Evolutionary conservation across 2,888 invertebrate species (phyloP).

Genomic region (Latheticus oryzae): DNA sequence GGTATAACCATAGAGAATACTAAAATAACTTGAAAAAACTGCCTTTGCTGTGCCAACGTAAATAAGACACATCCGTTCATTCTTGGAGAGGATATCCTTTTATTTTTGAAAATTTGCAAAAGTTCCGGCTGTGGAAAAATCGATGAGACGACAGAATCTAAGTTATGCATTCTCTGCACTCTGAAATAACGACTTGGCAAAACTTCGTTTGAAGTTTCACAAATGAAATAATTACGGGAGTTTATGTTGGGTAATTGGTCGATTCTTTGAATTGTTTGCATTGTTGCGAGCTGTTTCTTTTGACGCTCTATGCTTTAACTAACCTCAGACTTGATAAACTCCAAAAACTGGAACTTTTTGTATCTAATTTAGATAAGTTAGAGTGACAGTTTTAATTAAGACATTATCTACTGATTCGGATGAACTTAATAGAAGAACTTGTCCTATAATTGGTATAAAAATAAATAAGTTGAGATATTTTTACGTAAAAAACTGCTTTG

Average conservation of each 20-base stretch:
- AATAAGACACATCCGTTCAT: conserved; percentile 33
- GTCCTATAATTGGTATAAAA: conserved; percentile 26
- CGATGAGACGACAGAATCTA: conserved; percentile 9
- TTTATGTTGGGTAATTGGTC: conserved; percentile 34
- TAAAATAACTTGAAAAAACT: conserved; percentile 24
- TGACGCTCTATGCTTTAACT: conserved; percentile 18
- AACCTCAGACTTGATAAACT: conserved; percentile 6
- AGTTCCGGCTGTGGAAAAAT: conserved; percentile 2
- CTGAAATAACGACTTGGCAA: conserved; percentile 4
- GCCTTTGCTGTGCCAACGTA: conserved; percentile 26
- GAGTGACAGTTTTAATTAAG: conserved; percentile 27
- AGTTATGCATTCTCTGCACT: conserved; percentile 33
- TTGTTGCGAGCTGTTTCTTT: conserved; percentile 31
- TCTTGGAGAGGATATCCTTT: conserved; percentile 2
- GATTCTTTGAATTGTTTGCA: conserved; percentile 35
- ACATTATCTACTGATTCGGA: conserved; percentile 13
- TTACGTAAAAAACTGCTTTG: conserved; percentile 17
- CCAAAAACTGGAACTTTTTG: conserved; percentile 8
- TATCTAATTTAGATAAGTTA: too few relatives aligned
- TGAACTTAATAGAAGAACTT: too few relatives aligned
- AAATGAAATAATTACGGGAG: conserved; percentile 33
- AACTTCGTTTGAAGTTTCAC: conserved; percentile 31
- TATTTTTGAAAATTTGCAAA: conserved; percentile 15
- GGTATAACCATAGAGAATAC: too few relatives aligned
- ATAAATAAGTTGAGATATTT: conserved; percentile 15